Conservation (phyloP, 2,797 vertebrate genomes). For the Chelon auratus region DNA sequence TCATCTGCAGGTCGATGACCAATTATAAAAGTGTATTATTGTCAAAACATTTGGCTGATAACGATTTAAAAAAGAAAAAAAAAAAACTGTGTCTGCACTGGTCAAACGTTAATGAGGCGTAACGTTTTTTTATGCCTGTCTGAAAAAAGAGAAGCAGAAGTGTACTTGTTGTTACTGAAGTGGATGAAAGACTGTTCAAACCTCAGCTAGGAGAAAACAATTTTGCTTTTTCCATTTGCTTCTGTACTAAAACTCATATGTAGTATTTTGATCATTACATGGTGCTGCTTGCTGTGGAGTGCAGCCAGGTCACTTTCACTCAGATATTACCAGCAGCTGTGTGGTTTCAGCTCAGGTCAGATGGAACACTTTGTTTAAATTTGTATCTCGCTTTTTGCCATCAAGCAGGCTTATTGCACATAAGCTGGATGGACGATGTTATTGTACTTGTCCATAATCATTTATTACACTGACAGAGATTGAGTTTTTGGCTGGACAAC, state of each 20-base stretch:
- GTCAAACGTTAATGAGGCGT: conserved; percentile 34
- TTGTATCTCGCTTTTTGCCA: conserved; percentile 24
- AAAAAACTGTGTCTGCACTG: conserved; percentile 8
- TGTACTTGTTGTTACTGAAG: conserved; percentile 6
- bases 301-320: conserved; percentile 31
- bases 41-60: not conserved
- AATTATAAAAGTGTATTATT: conserved; percentile 8
- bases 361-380: conserved; percentile 47
- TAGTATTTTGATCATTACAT: conserved; percentile 42
- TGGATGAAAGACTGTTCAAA: not conserved
- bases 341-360: conserved; percentile 34
- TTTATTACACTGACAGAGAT: conserved; percentile 30
- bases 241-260: conserved; percentile 24
- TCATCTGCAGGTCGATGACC: not conserved
- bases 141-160: not conserved
- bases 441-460: conserved; percentile 22
- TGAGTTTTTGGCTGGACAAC: conserved; percentile 12
- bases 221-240: conserved; percentile 25
- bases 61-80: not conserved
- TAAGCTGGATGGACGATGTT: conserved; percentile 8
- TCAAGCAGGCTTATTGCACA: conserved; percentile 24
- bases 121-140: conserved; percentile 8
- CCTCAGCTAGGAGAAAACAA: not conserved
- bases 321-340: conserved; percentile 35
- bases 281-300: conserved; percentile 14